These are phyloP conservation scores for Xylocampa areola DNA, from an alignment of 2,888 invertebrate genomes.

Conservation along the genomic window DNA sequence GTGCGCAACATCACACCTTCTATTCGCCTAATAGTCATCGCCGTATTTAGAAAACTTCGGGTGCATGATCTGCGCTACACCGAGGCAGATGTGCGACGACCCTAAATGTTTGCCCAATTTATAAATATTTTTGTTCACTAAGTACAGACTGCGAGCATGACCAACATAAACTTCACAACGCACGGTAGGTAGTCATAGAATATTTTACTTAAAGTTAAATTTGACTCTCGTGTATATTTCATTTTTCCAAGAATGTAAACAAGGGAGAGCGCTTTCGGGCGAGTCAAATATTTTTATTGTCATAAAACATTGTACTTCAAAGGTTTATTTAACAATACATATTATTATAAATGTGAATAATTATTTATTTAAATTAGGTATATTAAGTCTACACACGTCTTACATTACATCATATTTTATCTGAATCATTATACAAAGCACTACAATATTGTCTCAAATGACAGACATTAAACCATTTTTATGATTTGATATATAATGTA, in stretches of 20 bases:
- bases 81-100: too few relatives aligned
- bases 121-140: too few relatives aligned
- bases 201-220: not conserved
- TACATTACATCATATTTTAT: not conserved
- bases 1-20: too few relatives aligned
- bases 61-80: too few relatives aligned
- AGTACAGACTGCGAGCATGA: too few relatives aligned
- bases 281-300: constrained; percentile 9
- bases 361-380: not conserved
- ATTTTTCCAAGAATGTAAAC: constrained; percentile 11
- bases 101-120: too few relatives aligned
- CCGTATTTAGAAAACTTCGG: too few relatives aligned
- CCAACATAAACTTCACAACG: too few relatives aligned
- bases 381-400: not conserved
- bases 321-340: not conserved
- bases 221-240: not conserved
- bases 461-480: not conserved
- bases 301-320: constrained; percentile 3
- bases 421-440: not conserved
- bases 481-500: not conserved
- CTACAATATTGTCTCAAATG: not conserved
- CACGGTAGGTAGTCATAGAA: too few relatives aligned
- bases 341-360: not conserved
- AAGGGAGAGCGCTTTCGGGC: not conserved
- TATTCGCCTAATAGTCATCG: too few relatives aligned